Base-by-base conservation (phyloP, 2,113 vertebrate species). In the Pontoporia blainvillei region DNA sequence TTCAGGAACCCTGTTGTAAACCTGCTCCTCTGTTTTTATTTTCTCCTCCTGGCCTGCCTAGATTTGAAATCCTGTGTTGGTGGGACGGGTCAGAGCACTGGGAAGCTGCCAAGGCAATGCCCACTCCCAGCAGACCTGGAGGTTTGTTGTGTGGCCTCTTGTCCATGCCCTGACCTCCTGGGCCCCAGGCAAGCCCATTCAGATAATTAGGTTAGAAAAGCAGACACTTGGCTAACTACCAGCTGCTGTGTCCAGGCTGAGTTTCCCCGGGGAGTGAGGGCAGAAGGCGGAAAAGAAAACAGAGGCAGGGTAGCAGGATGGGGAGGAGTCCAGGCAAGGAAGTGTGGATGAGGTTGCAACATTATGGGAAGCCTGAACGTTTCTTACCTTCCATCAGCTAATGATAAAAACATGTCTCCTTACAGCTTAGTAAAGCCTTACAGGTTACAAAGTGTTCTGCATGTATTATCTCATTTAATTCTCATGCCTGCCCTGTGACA, bases 171-270 rank as follows among this genome's bases (percentile, higher is more conserved):
- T 76, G 69, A 91, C 85, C 62, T 52, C 76, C 36, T 0, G 44
- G 4, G 0, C 93, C 85, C 72, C 62, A 94, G 82, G 27, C 0
- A 90, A 36, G 41, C 13, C 94, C 90, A 76, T 23, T n/a, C 5
- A 91, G 95, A 86, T 61, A 79, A 95, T 13, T 61, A 84, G 44
- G 91, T 97, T 85, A 88, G 71, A 84, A 95, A 97, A 91, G n/a
- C 3, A 36, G 0, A 52, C 59, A 31, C 86, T 95, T 86, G 78
- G 91, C 91, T 94, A 71, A 92, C 54, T n/a, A 71, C 49, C 89
- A 92, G 96, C 92, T 85, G 90, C 69, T 73, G 2, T 31, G 81
- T 87, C 82, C 75, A 15, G 3, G 25, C 96, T 87, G 36, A 0
- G 75, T 75, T 86, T 87, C 96, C 96, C 95, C 61, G 29, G 91